A percentile compares a stretch with the other conserved stretches of the same genome.
phyloP scores from a whole-genome alignment of 2,113 vertebrate genomes.

The Prionailurus viverrinus region DNA sequence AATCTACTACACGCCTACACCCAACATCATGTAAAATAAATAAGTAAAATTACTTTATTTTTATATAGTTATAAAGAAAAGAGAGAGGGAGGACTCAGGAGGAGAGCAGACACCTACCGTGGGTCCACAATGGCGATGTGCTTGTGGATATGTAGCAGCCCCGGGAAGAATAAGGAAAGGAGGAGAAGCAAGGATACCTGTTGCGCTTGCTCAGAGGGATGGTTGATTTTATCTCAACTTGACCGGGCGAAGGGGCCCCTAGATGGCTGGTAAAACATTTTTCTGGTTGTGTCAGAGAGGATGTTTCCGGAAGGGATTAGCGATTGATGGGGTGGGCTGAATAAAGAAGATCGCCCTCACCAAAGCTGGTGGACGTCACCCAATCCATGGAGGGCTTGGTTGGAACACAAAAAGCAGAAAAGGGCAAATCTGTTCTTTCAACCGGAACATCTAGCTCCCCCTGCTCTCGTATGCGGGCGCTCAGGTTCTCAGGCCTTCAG shows the following conservation, averaged over 20 bases:
- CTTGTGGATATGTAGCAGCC: rapidly evolving
- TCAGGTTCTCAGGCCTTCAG: neutral
- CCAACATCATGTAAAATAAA: neutral
- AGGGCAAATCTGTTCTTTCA: neutral
- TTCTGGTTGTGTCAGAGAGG: neutral
- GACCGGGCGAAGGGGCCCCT: neutral
- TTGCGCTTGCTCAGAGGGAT: neutral
- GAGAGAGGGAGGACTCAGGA: neutral
- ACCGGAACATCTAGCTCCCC: no score
- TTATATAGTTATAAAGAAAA: neutral
- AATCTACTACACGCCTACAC: neutral
- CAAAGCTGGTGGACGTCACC: rapidly evolving
- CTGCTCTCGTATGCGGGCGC: rapidly evolving
- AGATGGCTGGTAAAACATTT: neutral
- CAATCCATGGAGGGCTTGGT: neutral
- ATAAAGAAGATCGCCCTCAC: neutral
- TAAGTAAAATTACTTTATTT: neutral
- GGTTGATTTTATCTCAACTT: neutral
- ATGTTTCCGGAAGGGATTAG: neutral
- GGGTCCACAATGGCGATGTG: no score
- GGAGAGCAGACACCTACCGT: neutral
- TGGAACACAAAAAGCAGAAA: neutral
- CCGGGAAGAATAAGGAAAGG: neutral
- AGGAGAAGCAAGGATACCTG: neutral
- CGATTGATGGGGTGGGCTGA: no score